A percentile compares a stretch with the other conserved stretches of the same genome.
phyloP scores from a whole-genome alignment of 2,113 vertebrate genomes.

The Ailurus styani region DNA sequence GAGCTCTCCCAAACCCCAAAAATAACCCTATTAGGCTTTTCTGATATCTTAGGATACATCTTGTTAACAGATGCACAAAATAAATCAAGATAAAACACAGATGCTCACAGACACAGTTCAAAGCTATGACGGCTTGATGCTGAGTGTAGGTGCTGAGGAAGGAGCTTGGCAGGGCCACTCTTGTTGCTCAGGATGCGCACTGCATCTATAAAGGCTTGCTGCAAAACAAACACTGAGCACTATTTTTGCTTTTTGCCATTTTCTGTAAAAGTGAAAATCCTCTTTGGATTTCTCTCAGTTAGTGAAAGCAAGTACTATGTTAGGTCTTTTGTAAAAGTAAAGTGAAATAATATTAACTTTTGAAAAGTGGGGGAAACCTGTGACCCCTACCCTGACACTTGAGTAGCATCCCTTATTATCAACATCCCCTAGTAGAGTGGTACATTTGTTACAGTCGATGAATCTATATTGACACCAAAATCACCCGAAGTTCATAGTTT shows the following conservation, averaged over 20 bases:
- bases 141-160: not conserved
- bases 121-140: not conserved
- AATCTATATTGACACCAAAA: not conserved
- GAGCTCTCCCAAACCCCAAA: not conserved
- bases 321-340: not conserved
- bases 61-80: not conserved
- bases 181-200: not conserved
- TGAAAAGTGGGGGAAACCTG: not conserved
- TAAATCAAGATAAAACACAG: not conserved
- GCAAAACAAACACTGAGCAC: not conserved
- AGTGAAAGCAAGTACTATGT: not conserved
- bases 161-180: not conserved
- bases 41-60: not conserved
- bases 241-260: not conserved
- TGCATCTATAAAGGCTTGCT: not conserved
- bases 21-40: not conserved
- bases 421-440: not conserved
- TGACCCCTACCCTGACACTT: not conserved
- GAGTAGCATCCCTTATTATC: not conserved
- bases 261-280: not conserved
- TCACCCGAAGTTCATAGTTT: not conserved
- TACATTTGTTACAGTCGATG: not conserved
- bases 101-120: not conserved
- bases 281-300: not conserved
- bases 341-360: not conserved